Evolutionary conservation across 1,140 invertebrate species (phyloP), one percentile per base, ranked within the genome.

Genomic region (Saccostrea echinata): DNA sequence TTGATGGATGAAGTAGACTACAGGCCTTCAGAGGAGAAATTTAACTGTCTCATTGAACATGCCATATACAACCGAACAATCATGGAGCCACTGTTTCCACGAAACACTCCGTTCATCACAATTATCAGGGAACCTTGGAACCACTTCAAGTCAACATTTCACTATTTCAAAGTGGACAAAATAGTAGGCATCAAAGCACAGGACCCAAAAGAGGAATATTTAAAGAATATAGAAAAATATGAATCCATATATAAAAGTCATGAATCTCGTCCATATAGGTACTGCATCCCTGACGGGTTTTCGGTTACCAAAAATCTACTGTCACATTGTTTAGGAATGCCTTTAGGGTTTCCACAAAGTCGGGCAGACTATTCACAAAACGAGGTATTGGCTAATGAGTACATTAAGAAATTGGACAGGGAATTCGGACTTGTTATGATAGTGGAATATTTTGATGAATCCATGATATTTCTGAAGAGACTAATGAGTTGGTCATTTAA

Each of bases 391-490:
- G 86, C 93, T 12, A 24, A 88, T 12, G 21, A 90, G 1, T 93
- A 93, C 86, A 91, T 94, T 13, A 12, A 90, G 21, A 52, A 88
- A 16, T 76, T 93, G 24, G 93, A 91, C 27, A 68, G 88, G 4
- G 88, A 91, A 13, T 96, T 96, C 90, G 92, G 94, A 83, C 91
- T 96, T 8, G 94, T 96, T 12, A 95, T 96, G 95, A 94, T 96
- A 30, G 92, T 95, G 4, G 96, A 96, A 90, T 94, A 95, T 88
- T 95, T 96, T 91, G 95, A 96, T 82, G 96, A 96, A 89, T 96
- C 96, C 12, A 90, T 96, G 53, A 92, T 96, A 85, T 92, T 96
- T 4, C 91, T 96, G 52, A 94, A 93, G 24, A 91, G 96, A 82
- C 84, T 95, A 9, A 95, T 96, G 91, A 96, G 95, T 85, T 96